Percentiles rank a stretch among this genome's conserved stretches.
These are phyloP conservation scores for Manduca sexta DNA, from an alignment of 1,140 invertebrate species.

Conservation along the genomic window DNA sequence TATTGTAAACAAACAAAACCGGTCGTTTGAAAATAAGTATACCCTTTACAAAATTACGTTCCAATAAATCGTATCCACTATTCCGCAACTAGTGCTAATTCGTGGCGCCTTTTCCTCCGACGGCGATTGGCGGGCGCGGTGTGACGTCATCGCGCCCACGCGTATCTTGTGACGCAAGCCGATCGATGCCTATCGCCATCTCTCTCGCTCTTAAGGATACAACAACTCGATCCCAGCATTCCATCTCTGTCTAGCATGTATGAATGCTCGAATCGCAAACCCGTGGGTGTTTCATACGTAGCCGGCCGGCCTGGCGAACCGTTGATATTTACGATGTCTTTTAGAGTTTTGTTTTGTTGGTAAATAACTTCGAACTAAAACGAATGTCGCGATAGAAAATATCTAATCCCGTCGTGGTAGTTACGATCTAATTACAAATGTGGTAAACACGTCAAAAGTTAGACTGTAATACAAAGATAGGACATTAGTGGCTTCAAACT, in stretches of 20 bases:
- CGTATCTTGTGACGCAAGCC: constrained; percentile 61
- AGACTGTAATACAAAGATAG: too few relatives aligned
- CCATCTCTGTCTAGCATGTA: constrained; percentile 37
- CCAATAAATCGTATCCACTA: not conserved
- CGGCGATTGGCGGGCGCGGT: constrained; percentile 41
- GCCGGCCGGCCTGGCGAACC: constrained; percentile 21
- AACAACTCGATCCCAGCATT: not conserved
- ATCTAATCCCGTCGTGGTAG: not conserved
- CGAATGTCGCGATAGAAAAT: constrained; percentile 4
- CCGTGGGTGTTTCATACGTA: constrained; percentile 64
- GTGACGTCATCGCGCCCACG: constrained; percentile 70
- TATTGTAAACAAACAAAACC: too few relatives aligned
- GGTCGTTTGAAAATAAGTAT: not conserved
- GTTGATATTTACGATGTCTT: constrained; percentile 38
- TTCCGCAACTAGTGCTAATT: constrained; percentile 14
- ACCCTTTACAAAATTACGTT: not conserved
- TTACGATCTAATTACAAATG: too few relatives aligned
- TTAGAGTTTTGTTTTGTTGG: constrained; percentile 36
- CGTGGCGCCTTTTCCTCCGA: constrained; percentile 56
- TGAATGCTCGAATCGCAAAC: constrained; percentile 57
- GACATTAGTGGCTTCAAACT: too few relatives aligned
- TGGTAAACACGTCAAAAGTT: too few relatives aligned
- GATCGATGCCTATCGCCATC: constrained; percentile 50
- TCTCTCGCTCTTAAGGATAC: constrained; percentile 18
- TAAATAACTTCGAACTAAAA: constrained; percentile 28